These are phyloP conservation scores for Myanophis thanlyinensis DNA, from an alignment of 2,113 vertebrate species.

Conservation along the genomic window DNA sequence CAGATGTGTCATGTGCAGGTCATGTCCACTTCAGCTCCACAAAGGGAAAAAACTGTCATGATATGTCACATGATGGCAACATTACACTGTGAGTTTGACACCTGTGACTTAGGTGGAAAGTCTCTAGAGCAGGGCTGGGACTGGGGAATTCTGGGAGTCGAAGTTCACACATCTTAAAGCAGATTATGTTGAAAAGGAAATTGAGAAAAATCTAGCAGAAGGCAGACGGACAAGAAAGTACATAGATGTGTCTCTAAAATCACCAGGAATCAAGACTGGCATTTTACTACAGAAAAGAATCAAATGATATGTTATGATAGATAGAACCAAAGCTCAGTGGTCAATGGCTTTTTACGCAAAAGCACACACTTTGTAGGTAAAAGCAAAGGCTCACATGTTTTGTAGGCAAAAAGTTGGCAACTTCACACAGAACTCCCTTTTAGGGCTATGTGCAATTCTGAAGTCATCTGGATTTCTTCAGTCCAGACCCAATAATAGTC, in stretches of 20 bases:
- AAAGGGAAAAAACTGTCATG: too few relatives aligned
- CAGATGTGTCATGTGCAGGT: too few relatives aligned
- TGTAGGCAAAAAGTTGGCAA: background rate
- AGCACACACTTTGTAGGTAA: background rate
- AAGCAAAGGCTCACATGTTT: background rate
- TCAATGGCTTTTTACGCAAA: background rate
- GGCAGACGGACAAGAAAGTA: background rate
- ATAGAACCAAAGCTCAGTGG: background rate
- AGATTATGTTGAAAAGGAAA: background rate
- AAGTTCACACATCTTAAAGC: background rate
- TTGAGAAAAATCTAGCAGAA: background rate
- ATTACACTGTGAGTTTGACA: too few relatives aligned
- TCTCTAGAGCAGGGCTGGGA: background rate
- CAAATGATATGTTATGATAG: background rate
- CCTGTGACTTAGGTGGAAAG: too few relatives aligned
- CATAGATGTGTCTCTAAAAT: background rate
- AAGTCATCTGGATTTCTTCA: background rate
- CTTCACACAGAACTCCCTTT: background rate
- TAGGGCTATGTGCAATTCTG: background rate
- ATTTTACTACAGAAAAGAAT: background rate
- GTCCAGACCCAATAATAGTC: background rate
- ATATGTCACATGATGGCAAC: too few relatives aligned
- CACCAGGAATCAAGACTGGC: background rate
- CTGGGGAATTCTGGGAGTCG: background rate
- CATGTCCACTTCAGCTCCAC: too few relatives aligned